phyloP scores from a whole-genome alignment of 1,140 invertebrate genomes.

The Ruditapes philippinarum region DNA sequence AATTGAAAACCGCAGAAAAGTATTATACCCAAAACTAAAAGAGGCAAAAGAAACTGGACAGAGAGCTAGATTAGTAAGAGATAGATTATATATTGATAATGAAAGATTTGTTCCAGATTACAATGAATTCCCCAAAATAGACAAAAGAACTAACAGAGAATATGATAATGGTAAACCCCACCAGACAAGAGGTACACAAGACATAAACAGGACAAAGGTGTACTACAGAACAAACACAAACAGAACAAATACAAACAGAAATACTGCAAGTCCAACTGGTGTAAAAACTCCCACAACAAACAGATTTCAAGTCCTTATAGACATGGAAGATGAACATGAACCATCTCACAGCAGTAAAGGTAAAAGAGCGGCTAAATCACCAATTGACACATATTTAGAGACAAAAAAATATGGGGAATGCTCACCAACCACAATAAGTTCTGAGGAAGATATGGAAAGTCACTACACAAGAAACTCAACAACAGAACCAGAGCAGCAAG shows the following conservation, averaged over 20 bases:
- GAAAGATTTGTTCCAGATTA: background rate
- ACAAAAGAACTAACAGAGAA: too few relatives aligned
- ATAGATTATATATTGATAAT: background rate
- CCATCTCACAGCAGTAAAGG: background rate
- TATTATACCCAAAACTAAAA: background rate
- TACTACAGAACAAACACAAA: background rate
- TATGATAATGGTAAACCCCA: background rate
- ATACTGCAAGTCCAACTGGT: background rate
- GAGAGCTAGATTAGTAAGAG: background rate
- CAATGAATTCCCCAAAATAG: too few relatives aligned
- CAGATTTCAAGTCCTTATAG: background rate
- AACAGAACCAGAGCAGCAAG: too few relatives aligned
- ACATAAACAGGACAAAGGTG: background rate
- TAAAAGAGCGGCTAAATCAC: background rate
- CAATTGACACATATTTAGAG: background rate
- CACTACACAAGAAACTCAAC: background rate
- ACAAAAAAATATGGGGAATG: background rate
- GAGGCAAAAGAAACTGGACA: background rate
- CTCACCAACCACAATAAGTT: background rate
- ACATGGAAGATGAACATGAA: background rate
- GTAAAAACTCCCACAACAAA: background rate
- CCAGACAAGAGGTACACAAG: background rate
- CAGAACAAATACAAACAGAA: background rate
- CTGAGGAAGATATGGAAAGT: background rate
- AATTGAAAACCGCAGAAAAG: background rate